Evolutionary conservation across 2,113 vertebrate species (phyloP).

Genomic region (Phycodurus eques): DNA sequence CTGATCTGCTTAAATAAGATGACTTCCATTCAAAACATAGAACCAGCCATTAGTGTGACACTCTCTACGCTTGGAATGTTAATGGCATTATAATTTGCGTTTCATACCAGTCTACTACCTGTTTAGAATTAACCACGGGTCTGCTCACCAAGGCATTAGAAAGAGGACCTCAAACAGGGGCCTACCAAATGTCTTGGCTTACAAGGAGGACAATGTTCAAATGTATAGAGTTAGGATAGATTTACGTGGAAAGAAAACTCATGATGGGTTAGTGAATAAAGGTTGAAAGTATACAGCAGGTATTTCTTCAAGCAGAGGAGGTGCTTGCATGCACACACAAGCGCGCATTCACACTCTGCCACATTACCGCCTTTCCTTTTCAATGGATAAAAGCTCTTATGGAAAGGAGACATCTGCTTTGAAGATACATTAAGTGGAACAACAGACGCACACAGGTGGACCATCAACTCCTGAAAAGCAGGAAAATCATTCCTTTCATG

Average conservation of each 20-base stretch:
- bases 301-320: neutral
- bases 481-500: conserved; percentile 16
- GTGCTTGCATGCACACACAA: neutral
- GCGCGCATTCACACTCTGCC: neutral
- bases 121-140: conserved; percentile 60
- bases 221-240: conserved; percentile 29
- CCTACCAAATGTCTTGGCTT: conserved; percentile 46
- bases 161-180: conserved; percentile 45
- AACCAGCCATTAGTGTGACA: conserved; percentile 55
- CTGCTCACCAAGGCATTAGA: conserved; percentile 45
- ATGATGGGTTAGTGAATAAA: conserved; percentile 14
- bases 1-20: conserved; percentile 68
- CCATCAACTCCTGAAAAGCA: conserved; percentile 11
- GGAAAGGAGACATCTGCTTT: conserved; percentile 31
- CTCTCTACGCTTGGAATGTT: conserved; percentile 57
- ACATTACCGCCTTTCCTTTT: conserved; percentile 33
- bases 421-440: conserved; percentile 18
- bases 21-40: conserved; percentile 52
- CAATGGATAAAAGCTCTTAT: conserved; percentile 39
- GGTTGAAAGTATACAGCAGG: conserved; percentile 6
- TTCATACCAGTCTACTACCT: conserved; percentile 59
- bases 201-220: conserved; percentile 28
- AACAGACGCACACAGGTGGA: conserved; percentile 18
- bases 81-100: conserved; percentile 68
- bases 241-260: conserved; percentile 22